Conservation (phyloP, 2,113 vertebrate species). For the Labeo rohita region DNA sequence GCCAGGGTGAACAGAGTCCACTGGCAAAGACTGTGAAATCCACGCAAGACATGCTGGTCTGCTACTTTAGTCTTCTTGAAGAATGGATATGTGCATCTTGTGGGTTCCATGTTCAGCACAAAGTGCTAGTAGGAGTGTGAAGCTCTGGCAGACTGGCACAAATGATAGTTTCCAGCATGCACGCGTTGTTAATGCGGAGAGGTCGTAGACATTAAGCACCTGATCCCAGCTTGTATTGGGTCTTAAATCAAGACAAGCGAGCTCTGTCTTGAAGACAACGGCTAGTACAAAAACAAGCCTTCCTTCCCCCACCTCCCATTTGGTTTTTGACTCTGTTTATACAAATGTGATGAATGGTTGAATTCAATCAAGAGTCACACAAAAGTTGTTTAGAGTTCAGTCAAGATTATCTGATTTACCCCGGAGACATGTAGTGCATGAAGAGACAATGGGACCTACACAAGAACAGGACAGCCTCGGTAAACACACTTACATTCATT, state of each 20-base stretch:
- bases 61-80: neutral
- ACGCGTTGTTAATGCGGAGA: neutral
- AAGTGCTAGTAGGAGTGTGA: neutral
- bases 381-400: constrained; percentile 49
- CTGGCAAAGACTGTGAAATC: constrained; percentile 60
- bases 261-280: constrained; percentile 19
- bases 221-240: constrained; percentile 36
- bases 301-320: neutral
- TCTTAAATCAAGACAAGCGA: constrained; percentile 35
- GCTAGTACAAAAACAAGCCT: constrained; percentile 2
- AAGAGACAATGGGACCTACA: constrained; percentile 50
- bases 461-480: constrained; percentile 11
- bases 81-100: neutral
- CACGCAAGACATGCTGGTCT: constrained; percentile 42
- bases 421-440: constrained; percentile 52
- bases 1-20: constrained; percentile 53
- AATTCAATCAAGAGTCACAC: constrained; percentile 46
- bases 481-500: constrained; percentile 26
- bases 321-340: constrained; percentile 38
- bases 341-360: constrained; percentile 40
- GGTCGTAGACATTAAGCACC: constrained; percentile 12
- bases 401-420: constrained; percentile 45
- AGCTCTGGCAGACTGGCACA: constrained; percentile 14
- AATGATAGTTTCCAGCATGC: neutral
- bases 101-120: neutral